Conservation (phyloP, 2,888 invertebrate genomes). For the Hemistola chrysoprasaria region DNA sequence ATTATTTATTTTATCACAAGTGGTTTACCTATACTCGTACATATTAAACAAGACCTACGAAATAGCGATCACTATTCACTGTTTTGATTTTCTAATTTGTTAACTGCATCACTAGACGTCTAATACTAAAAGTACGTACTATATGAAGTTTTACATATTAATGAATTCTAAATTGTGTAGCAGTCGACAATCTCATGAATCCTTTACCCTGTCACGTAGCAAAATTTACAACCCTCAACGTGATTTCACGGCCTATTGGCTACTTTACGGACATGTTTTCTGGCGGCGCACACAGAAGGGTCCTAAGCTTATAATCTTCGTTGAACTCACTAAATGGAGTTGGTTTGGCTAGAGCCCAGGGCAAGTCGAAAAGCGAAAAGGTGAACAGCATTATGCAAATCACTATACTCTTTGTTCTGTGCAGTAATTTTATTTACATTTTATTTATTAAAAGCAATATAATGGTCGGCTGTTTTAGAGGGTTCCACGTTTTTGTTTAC, state of each 20-base stretch:
- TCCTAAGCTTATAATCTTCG: constrained; percentile 70
- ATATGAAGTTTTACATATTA: constrained; percentile 8
- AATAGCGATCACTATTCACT: constrained; percentile 5
- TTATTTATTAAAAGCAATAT: constrained; percentile 71
- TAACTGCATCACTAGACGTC: constrained; percentile 1
- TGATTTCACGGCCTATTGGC: constrained; percentile 29
- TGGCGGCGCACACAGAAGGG: constrained; percentile 33
- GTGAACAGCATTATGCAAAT: constrained; percentile 79
- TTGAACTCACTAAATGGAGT: constrained; percentile 61
- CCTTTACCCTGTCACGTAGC: constrained; percentile 23
- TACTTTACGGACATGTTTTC: constrained; percentile 27
- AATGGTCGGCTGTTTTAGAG: constrained; percentile 50
- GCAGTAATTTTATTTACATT: constrained; percentile 69
- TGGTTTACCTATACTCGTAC: constrained; percentile 21
- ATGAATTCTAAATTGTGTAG: constrained; percentile 14
- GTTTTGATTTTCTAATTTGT: not conserved
- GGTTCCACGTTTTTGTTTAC: constrained; percentile 50
- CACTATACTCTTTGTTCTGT: constrained; percentile 73
- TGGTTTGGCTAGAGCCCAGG: constrained; percentile 73
- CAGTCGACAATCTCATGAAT: constrained; percentile 18
- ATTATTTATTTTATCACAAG: constrained; percentile 34
- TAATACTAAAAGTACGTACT: not conserved
- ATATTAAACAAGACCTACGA: constrained; percentile 14
- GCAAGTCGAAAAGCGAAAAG: constrained; percentile 67
- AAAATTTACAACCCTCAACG: constrained; percentile 22